Percentiles rank a stretch among this genome's conserved stretches.
These are phyloP conservation scores for Epistrophe eligans DNA, from an alignment of 2,888 invertebrate species.

Conservation along the genomic window DNA sequence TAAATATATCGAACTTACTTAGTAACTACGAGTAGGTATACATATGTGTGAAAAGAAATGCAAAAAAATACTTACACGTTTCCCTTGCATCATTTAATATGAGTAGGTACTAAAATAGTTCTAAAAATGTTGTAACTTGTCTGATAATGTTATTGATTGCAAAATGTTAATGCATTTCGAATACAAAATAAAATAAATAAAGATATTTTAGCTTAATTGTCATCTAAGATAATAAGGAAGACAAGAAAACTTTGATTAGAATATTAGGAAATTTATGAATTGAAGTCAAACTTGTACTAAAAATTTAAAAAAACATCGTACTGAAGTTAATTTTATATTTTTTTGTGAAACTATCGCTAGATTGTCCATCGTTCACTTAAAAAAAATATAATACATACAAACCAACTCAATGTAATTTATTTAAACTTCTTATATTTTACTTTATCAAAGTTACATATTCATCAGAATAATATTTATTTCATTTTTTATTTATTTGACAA, in stretches of 20 bases:
- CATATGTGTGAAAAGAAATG: not conserved
- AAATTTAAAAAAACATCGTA: not conserved
- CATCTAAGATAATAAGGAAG: too few relatives aligned
- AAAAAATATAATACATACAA: not conserved
- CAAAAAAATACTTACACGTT: not conserved
- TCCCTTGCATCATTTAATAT: not conserved
- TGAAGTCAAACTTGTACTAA: not conserved
- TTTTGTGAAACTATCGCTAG: too few relatives aligned
- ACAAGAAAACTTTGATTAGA: too few relatives aligned
- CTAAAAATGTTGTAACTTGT: not conserved
- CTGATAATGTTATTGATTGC: not conserved
- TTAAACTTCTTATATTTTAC: too few relatives aligned
- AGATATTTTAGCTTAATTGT: too few relatives aligned
- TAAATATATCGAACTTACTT: not conserved
- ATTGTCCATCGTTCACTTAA: too few relatives aligned
- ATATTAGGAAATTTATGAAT: not conserved
- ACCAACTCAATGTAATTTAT: not conserved
- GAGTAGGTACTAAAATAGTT: not conserved
- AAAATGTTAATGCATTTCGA: not conserved
- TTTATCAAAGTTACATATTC: not conserved
- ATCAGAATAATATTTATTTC: not conserved
- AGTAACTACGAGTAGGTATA: too few relatives aligned
- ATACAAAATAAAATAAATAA: too few relatives aligned
- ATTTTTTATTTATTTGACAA: slow-evolving; percentile 21
- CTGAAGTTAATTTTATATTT: too few relatives aligned